These are phyloP conservation scores for Hipparchia semele DNA, from an alignment of 2,888 invertebrate genomes.

Conservation along the genomic window DNA sequence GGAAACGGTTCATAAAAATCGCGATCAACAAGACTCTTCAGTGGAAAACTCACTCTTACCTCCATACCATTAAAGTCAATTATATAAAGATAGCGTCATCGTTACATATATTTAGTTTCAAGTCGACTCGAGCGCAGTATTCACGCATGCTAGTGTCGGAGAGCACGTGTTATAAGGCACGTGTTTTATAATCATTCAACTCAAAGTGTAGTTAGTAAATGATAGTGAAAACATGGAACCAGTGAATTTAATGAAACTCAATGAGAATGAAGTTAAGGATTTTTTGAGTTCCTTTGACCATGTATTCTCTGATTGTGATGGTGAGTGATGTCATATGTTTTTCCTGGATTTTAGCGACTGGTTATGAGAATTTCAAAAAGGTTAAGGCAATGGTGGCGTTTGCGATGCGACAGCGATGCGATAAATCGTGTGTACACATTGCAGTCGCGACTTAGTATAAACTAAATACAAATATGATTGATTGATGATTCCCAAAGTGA, in stretches of 20 bases:
- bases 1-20: constrained; percentile 19
- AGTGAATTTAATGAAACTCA: constrained; percentile 68
- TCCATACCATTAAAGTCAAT: constrained; percentile 2
- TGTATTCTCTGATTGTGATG: constrained; percentile 90
- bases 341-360: neutral
- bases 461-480: too few relatives aligned
- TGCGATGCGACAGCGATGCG: too few relatives aligned
- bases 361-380: neutral
- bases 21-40: neutral
- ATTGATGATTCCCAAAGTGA: too few relatives aligned
- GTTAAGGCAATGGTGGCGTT: neutral
- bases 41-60: constrained; percentile 10
- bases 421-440: too few relatives aligned
- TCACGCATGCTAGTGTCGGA: constrained; percentile 53
- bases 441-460: too few relatives aligned
- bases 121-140: constrained; percentile 65
- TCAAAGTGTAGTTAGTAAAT: constrained; percentile 20
- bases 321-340: constrained; percentile 65
- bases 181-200: neutral
- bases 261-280: constrained; percentile 67
- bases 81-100: neutral
- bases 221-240: constrained; percentile 49
- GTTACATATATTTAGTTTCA: constrained; percentile 50
- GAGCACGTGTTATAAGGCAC: constrained; percentile 54
- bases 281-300: constrained; percentile 87